phyloP scores from a whole-genome alignment of 2,888 invertebrate species.

The Pristionchus fissidentatus region DNA sequence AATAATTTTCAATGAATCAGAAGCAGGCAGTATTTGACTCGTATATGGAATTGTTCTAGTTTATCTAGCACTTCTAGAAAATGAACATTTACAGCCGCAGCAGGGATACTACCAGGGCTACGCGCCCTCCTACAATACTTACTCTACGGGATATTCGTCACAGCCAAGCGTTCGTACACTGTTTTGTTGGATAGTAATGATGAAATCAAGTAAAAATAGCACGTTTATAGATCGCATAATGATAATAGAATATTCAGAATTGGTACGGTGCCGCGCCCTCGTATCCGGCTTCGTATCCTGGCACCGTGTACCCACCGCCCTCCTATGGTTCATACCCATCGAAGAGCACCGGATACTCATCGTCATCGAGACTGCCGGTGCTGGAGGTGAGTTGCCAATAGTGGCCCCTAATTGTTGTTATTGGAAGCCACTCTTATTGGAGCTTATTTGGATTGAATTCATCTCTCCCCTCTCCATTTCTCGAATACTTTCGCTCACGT shows the following conservation, averaged over 20 bases:
- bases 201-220: no score
- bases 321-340: not conserved
- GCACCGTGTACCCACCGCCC: not conserved
- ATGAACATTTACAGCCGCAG: not conserved
- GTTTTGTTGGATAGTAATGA: not conserved
- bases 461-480: no score
- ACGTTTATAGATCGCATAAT: not conserved
- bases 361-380: not conserved
- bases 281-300: not conserved
- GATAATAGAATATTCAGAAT: not conserved
- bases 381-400: not conserved
- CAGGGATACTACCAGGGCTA: not conserved
- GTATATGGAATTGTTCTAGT: no score
- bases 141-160: slow-evolving; percentile 26
- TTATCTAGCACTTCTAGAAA: not conserved
- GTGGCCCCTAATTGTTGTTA: no score
- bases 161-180: not conserved
- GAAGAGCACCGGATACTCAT: not conserved
- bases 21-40: no score
- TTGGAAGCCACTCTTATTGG: no score
- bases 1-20: no score
- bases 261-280: not conserved
- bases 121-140: slow-evolving; percentile 14
- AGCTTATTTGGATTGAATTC: no score
- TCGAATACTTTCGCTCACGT: not conserved